Conservation (phyloP, 2,888 invertebrate genomes). For the Phoenoteleia sp. region DNA sequence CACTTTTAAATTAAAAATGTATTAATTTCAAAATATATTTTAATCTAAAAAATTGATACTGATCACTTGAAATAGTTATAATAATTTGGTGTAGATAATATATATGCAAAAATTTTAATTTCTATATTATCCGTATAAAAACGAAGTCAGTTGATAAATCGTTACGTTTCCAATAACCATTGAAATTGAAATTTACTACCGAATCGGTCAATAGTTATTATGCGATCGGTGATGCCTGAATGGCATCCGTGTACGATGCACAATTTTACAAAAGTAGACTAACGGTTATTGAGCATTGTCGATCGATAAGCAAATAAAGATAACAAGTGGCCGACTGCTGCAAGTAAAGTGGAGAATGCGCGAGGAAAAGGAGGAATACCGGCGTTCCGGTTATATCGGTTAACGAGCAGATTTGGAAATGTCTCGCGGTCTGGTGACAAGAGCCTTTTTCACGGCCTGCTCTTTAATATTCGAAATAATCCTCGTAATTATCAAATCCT, state of each 20-base stretch:
- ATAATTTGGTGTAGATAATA: no score
- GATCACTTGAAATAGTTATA: no score
- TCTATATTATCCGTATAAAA: no score
- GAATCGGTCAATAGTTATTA: constrained; percentile 24
- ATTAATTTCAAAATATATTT: no score
- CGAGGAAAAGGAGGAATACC: constrained; percentile 1
- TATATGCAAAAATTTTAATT: no score
- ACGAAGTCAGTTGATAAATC: no score
- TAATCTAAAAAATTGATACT: no score
- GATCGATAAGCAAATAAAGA: constrained; percentile 44
- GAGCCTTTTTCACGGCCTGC: constrained; percentile 75
- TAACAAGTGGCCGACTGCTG: constrained; percentile 27
- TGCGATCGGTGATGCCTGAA: constrained; percentile 13
- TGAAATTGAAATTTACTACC: constrained; percentile 10
- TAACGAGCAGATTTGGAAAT: constrained; percentile 78
- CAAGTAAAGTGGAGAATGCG: constrained; percentile 15
- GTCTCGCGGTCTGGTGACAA: constrained; percentile 86
- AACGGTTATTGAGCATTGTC: constrained; percentile 17
- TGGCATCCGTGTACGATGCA: constrained; percentile 4
- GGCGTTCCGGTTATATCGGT: constrained; percentile 43
- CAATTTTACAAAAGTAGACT: constrained; percentile 10
- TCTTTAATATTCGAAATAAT: constrained; percentile 84
- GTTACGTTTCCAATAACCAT: constrained; percentile 26
- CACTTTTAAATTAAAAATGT: no score
- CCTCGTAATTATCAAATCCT: constrained; percentile 86